Evolutionary conservation across 2,888 invertebrate species (phyloP).

Genomic region (Tenthredo livida): DNA sequence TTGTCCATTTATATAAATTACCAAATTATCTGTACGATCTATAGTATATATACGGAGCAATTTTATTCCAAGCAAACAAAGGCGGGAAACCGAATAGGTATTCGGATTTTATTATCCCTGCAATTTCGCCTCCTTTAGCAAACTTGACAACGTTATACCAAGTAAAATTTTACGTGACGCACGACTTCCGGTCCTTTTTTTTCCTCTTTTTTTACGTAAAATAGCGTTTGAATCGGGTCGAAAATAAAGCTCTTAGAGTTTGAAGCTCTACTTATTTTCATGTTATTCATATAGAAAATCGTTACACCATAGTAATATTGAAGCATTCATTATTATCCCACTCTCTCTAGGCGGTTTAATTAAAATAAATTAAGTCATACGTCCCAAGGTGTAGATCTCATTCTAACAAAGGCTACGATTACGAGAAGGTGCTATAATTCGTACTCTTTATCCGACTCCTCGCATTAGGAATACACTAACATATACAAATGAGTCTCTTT

Average conservation of each 20-base stretch:
- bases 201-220: background rate
- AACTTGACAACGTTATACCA: background rate
- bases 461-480: too few relatives aligned
- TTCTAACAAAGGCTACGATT: too few relatives aligned
- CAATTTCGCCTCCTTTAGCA: background rate
- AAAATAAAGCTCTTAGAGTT: background rate
- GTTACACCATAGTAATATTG: too few relatives aligned
- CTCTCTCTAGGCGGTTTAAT: too few relatives aligned
- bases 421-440: too few relatives aligned
- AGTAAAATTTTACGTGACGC: background rate
- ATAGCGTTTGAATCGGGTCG: background rate
- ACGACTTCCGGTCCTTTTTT: background rate
- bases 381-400: too few relatives aligned
- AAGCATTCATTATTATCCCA: too few relatives aligned
- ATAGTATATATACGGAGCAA: too few relatives aligned
- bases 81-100: background rate
- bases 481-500: background rate
- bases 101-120: background rate
- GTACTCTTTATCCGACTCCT: too few relatives aligned
- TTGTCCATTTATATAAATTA: too few relatives aligned
- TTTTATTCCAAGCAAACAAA: background rate
- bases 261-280: background rate
- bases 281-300: background rate
- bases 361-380: too few relatives aligned
- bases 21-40: too few relatives aligned